Base-by-base conservation (phyloP, 2,113 vertebrate species). In the Oplegnathus fasciatus region DNA sequence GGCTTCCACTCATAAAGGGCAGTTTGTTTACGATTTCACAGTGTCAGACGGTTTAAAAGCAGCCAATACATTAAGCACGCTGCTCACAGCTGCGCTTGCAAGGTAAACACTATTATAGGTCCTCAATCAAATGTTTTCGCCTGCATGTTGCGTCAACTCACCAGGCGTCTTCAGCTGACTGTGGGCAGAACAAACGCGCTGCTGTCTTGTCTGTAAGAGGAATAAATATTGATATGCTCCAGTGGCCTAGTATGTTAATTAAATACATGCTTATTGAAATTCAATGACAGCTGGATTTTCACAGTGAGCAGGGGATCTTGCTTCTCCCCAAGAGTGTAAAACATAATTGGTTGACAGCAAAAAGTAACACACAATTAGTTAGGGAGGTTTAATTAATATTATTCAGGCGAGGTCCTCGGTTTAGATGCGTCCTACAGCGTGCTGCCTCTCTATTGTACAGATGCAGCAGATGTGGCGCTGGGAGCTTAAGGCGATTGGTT, bases 221-320 rank as follows among this genome's bases (percentile, higher is more conserved):
- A 93, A 94, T 90, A 94, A 92, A 94, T 91, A 93, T 87, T 84
- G 91, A 93, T 89, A 81, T 83, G 95, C 94, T 93, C 93, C 89
- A 91, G 86, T 89, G 91, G 92, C 93, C 92, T 93, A 50, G 83
- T 91, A 91, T 95, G 91, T 95, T 95, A 95, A 96, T 95, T 95
- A 94, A 95, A 95, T 94, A 93, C 91, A 92, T 93, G 94, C 92
- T 95, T 92, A 93, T 93, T 95, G 95, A 95, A 95, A 93, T 94
- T 86, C 90, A 84, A 91, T 94, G 93, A 94, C 94, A 95, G 93
- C 94, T 96, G 93, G 92, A 94, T 90, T 94, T 92, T 95, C 88
- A 93, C 86, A 91, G 88, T 76, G 92, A 92, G 83, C 88, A 82
- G 71, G 85, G 84, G 87, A 89, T 91, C 86, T 62, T 13, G 74